Evolutionary conservation across 2,888 invertebrate genomes (phyloP).

Genomic region (Acleris emargana): DNA sequence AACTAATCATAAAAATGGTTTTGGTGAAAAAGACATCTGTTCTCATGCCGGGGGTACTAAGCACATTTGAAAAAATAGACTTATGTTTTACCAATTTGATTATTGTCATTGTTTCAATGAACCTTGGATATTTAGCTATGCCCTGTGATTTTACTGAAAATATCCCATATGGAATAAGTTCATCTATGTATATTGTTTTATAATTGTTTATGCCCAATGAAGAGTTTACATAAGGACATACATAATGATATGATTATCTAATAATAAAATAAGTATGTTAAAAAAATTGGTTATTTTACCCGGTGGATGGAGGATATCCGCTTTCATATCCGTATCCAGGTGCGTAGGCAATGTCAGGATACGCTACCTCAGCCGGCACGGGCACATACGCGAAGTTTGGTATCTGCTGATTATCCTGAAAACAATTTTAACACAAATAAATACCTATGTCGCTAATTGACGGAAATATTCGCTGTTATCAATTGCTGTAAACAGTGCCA

Average conservation of each 20-base stretch:
- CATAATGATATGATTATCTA: too few species aligned
- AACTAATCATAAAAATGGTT: background rate
- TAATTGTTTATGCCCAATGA: too few species aligned
- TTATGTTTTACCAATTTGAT: too few species aligned
- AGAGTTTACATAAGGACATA: too few species aligned
- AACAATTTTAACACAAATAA: background rate
- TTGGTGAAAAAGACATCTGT: background rate
- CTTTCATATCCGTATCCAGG: conserved; percentile 69
- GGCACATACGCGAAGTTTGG: conserved; percentile 60
- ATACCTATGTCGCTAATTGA: background rate
- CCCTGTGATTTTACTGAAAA: too few species aligned
- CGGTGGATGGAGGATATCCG: conserved; percentile 56
- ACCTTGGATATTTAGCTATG: too few species aligned
- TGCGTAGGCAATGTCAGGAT: conserved; percentile 73
- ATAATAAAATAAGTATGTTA: too few species aligned
- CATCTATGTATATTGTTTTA: too few species aligned
- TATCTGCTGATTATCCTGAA: conserved; percentile 62
- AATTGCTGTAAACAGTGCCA: too few species aligned
- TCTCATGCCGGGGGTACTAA: conserved; percentile 3
- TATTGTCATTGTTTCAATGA: background rate
- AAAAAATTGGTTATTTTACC: conserved; percentile 46
- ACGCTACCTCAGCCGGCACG: conserved; percentile 61
- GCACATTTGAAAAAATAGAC: too few species aligned
- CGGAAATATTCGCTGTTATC: too few species aligned
- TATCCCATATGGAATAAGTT: too few species aligned